phyloP scores from a whole-genome alignment of 2,797 vertebrate species.

The Dendrocincla tyrannina region DNA sequence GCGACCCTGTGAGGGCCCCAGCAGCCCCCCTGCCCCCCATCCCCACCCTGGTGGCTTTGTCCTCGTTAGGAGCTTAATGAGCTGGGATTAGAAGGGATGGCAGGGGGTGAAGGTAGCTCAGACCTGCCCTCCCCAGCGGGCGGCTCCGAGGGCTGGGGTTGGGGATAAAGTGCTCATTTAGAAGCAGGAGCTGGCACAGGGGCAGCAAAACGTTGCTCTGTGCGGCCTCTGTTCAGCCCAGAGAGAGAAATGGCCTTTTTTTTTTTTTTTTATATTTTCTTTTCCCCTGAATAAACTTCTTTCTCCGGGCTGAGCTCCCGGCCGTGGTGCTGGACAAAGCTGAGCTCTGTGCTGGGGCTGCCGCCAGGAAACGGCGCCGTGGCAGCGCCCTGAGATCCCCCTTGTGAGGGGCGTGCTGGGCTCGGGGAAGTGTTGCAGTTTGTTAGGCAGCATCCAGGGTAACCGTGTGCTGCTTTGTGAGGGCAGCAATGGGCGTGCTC shows the following conservation, averaged over 20 bases:
- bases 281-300: neutral
- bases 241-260: neutral
- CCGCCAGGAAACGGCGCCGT: neutral
- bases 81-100: neutral
- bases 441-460: accelerated
- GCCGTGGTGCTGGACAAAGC: constrained; percentile 25
- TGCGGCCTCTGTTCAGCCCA: neutral
- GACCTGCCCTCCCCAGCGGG: neutral
- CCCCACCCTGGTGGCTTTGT: neutral
- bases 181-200: neutral
- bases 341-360: neutral
- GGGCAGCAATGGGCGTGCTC: neutral
- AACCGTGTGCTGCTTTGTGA: accelerated
- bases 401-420: neutral
- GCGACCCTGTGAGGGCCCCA: neutral
- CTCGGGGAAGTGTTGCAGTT: neutral
- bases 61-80: accelerated
- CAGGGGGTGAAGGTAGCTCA: neutral
- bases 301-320: neutral
- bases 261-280: neutral
- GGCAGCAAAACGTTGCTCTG: neutral
- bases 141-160: neutral
- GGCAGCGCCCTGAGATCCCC: neutral
- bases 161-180: neutral
- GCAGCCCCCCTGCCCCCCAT: neutral